Evolutionary conservation across 2,113 vertebrate genomes (phyloP).

Genomic region (Bos javanicus): DNA sequence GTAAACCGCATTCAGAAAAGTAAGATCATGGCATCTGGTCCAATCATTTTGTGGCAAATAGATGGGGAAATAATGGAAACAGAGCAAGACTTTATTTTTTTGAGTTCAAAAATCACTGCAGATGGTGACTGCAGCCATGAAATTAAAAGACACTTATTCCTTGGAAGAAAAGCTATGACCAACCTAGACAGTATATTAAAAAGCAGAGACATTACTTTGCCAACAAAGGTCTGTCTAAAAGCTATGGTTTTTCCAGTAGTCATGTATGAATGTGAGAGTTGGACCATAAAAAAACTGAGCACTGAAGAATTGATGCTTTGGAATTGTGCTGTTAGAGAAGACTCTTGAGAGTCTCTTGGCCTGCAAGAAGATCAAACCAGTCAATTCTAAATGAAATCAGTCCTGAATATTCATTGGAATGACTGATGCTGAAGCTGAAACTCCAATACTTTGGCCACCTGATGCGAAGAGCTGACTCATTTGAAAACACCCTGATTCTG

Average conservation of each 20-base stretch:
- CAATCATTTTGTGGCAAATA: background rate
- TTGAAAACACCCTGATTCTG: background rate
- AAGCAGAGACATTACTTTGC: background rate
- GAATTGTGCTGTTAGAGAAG: background rate
- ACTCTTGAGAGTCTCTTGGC: background rate
- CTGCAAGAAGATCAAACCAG: background rate
- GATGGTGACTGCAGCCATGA: background rate
- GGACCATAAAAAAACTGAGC: background rate
- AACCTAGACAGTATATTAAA: background rate
- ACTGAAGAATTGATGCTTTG: background rate
- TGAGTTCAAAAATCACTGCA: background rate
- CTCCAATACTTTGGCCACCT: background rate
- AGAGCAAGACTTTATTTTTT: background rate
- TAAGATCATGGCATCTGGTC: background rate
- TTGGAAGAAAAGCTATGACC: background rate
- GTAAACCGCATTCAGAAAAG: background rate
- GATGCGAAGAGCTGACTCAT: background rate
- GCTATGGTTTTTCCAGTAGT: background rate
- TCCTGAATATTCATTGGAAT: background rate
- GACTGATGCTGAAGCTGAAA: background rate
- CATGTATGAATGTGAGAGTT: fast-evolving
- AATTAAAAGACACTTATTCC: background rate
- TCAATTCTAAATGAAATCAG: background rate
- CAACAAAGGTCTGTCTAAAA: background rate
- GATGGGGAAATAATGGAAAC: background rate